Evolutionary conservation across 2,113 vertebrate species (phyloP).

Genomic region (Pheucticus melanocephalus): DNA sequence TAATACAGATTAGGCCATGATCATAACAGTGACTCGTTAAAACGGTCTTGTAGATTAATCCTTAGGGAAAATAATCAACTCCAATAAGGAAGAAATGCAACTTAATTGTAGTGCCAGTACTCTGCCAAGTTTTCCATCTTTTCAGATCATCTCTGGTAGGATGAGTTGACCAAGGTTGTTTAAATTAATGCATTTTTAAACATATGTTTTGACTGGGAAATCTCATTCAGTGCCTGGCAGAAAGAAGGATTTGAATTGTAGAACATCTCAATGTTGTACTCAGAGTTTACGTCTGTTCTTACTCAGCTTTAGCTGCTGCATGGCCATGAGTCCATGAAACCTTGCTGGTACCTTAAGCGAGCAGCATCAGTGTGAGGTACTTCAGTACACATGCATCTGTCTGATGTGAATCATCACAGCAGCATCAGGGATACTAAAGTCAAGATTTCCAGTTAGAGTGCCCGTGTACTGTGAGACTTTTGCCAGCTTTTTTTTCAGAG

Average conservation of each 20-base stretch:
- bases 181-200: background rate
- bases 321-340: background rate
- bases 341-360: background rate
- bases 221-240: background rate
- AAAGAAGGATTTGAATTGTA: background rate
- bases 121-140: background rate
- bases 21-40: background rate
- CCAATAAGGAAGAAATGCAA: background rate
- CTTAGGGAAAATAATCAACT: background rate
- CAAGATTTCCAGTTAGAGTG: background rate
- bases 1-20: background rate
- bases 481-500: background rate
- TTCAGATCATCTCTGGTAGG: background rate
- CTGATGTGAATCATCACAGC: accelerated
- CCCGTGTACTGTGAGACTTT: background rate
- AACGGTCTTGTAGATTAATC: background rate
- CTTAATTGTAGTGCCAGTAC: background rate
- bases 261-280: background rate
- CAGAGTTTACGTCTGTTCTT: background rate
- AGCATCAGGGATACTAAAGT: background rate
- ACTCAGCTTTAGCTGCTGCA: background rate
- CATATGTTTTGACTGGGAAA: background rate
- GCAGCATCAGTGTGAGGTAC: background rate
- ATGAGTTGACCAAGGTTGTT: background rate
- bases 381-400: background rate